Percentiles rank a stretch among this genome's conserved stretches.
phyloP scores from a whole-genome alignment of 2,113 vertebrate species.

The Brachypodius melanocephalos region DNA sequence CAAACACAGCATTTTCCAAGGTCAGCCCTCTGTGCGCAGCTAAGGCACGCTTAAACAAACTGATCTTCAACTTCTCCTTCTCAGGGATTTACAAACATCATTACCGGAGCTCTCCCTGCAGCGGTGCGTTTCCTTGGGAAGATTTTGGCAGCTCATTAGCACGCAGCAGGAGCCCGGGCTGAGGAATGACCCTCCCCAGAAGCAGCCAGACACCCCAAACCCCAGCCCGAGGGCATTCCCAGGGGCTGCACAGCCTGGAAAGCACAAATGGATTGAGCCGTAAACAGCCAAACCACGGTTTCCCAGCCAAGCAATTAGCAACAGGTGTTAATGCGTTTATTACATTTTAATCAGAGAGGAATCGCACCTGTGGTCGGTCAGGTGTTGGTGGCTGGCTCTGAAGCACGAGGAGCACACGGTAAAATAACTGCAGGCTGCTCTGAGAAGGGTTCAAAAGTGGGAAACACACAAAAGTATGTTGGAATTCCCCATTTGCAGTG shows the following conservation, averaged over 20 bases:
- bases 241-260: background rate
- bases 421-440: background rate
- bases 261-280: background rate
- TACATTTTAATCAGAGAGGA: background rate
- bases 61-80: background rate
- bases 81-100: background rate
- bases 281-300: background rate
- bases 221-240: background rate
- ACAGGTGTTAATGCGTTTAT: background rate
- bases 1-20: conserved; percentile 17
- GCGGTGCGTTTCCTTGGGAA: background rate
- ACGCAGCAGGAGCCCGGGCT: background rate
- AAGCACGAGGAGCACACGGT: background rate
- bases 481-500: background rate
- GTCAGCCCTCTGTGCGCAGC: background rate
- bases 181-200: background rate
- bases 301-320: background rate
- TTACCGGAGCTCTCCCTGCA: background rate
- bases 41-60: background rate
- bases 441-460: rapidly evolving
- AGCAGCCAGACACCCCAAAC: background rate
- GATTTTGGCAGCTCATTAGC: background rate
- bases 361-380: background rate
- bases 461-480: background rate
- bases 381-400: background rate